Percentiles rank a stretch among this genome's conserved stretches.
phyloP scores from a whole-genome alignment of 2,113 vertebrate genomes.

The Monopterus albus region DNA sequence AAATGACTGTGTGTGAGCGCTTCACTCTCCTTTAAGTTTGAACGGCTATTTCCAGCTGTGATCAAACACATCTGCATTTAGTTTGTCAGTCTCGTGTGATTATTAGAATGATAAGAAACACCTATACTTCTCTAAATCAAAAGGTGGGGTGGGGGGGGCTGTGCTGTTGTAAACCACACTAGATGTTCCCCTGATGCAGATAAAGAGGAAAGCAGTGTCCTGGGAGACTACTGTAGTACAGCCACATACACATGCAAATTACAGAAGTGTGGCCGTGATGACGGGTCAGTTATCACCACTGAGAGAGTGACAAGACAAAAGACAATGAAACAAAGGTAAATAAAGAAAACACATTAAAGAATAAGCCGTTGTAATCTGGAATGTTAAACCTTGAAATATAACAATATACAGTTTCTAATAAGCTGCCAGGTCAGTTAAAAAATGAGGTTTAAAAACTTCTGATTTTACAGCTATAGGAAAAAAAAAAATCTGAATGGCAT shows the following conservation, averaged over 20 bases:
- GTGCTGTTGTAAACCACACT: conserved; percentile 8
- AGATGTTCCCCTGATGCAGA: conserved; percentile 1
- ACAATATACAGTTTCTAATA: too few species aligned
- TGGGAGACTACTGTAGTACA: not conserved
- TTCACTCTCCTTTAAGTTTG: conserved; percentile 7
- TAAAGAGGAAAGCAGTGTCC: conserved; percentile 5
- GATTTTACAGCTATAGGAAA: too few species aligned
- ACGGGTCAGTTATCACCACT: not conserved
- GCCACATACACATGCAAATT: not conserved
- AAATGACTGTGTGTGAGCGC: conserved; percentile 9
- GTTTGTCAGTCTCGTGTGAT: conserved; percentile 27
- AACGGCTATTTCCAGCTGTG: conserved; percentile 32
- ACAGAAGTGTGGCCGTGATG: not conserved
- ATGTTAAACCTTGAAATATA: too few species aligned
- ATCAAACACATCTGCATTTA: conserved; percentile 47
- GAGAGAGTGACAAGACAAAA: not conserved
- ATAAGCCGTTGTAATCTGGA: too few species aligned
- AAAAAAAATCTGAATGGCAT: too few species aligned
- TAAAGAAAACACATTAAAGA: not conserved
- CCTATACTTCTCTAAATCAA: too few species aligned
- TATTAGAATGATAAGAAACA: conserved; percentile 9
- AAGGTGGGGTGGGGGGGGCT: too few species aligned
- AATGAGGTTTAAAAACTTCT: too few species aligned
- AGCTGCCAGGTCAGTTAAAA: too few species aligned
- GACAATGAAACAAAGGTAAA: not conserved